phyloP scores from a whole-genome alignment of 1,140 invertebrate genomes.

The Acyrthosiphon pisum region DNA sequence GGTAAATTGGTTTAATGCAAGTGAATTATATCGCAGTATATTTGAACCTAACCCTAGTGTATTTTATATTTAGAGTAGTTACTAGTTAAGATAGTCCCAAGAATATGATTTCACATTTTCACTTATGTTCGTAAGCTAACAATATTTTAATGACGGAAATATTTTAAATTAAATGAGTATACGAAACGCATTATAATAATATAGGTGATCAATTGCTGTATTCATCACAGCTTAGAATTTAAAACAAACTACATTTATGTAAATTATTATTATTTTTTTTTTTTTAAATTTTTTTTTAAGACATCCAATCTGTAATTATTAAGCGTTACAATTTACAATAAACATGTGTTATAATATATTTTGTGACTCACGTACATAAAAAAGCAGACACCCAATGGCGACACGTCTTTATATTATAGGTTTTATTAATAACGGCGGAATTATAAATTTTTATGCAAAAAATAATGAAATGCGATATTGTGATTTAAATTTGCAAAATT shows the following conservation, averaged over 20 bases:
- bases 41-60: not conserved
- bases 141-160: not conserved
- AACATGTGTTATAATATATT: no score
- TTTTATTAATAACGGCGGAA: not conserved
- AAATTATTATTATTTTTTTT: not conserved
- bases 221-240: not conserved
- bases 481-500: not conserved
- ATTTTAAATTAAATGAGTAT: not conserved
- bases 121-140: no score
- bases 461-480: not conserved
- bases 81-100: not conserved
- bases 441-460: not conserved
- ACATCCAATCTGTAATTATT: no score
- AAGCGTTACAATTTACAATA: no score
- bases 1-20: not conserved
- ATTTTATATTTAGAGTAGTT: not conserved
- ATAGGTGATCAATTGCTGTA: not conserved
- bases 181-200: not conserved
- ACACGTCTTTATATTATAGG: no score
- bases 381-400: no score
- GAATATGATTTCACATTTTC: not conserved
- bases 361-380: no score
- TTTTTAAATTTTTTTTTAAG: no score
- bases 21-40: not conserved
- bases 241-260: not conserved